phyloP scores from a whole-genome alignment of 2,113 vertebrate species.

The Melospiza georgiana region DNA sequence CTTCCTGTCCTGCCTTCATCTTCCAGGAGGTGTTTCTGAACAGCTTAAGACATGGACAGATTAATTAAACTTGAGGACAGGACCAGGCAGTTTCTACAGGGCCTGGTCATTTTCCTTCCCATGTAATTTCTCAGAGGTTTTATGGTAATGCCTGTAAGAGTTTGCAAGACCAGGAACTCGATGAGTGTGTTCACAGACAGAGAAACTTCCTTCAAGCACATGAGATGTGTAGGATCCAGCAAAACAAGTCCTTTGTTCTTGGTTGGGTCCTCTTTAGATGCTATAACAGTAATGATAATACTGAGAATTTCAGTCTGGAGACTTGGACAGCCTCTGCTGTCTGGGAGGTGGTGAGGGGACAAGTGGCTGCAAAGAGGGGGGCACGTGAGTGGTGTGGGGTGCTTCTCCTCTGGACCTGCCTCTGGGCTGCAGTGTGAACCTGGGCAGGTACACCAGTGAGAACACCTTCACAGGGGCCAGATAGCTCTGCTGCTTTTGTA shows the following conservation, averaged over 20 bases:
- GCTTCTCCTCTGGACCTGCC: background rate
- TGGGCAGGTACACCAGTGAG: background rate
- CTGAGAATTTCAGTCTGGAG: background rate
- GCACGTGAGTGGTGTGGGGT: too few species aligned
- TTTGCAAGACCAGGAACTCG: background rate
- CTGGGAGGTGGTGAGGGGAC: background rate
- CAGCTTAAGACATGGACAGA: background rate
- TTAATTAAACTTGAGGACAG: background rate
- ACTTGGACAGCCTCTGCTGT: background rate
- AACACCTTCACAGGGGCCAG: background rate
- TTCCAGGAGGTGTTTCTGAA: background rate
- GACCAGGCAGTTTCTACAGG: background rate
- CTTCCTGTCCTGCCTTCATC: background rate
- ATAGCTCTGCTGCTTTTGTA: background rate
- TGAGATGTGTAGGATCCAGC: background rate
- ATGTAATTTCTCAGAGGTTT: constrained; percentile 28
- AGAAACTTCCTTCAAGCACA: background rate
- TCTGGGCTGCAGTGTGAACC: background rate
- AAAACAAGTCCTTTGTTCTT: constrained; percentile 25
- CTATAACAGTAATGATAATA: background rate
- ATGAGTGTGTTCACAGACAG: background rate
- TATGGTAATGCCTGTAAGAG: background rate
- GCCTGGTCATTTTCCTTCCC: background rate
- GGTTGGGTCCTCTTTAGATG: background rate
- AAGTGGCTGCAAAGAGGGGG: background rate